Evolutionary conservation across 2,113 vertebrate species (phyloP), one percentile per base, ranked within the genome.

Genomic region (Turdus rufiventris): DNA sequence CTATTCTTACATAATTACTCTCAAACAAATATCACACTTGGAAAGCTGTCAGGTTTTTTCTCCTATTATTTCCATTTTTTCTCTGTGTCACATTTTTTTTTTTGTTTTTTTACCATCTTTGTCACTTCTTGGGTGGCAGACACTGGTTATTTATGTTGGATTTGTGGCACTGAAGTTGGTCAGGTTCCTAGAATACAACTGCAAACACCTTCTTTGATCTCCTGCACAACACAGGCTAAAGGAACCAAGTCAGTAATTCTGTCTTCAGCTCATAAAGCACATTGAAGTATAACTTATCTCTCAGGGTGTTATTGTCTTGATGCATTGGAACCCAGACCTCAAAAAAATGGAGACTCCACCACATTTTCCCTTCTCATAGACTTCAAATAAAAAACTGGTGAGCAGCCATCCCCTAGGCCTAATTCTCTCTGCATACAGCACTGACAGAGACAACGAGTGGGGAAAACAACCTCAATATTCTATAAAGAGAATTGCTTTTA

Each of bases 231-330:
- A 17, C 48, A 75, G 48, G n/a, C 80, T 77, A 48, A 58, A 89
- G 86, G 94, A 89, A 80, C 53, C 36, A 74, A 92, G 83, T 70
- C 83, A 93, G 36, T 93, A 89, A 93, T 87, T 89, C 94, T 92
- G 79, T 95, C 91, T 81, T 83, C 92, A 91, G 89, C 70, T 94
- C 92, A 65, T 93, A 95, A 94, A 94, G 31, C 36, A 25, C n/a
- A n/a, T 94, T 92, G 83, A 96, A 91, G 76, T 43, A 88, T 48
- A 57, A 65, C 74, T 56, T 93, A 34, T 88, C 95, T 95, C 94
- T 95, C 68, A 87, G 96, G 84, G 80, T 40, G 25, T 84, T 92
- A 92, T 92, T 94, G 88, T 93, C 92, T 53, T 53, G 56, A 28
- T 75, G 57, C 89, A 71, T 9, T 94, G 80, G 85, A 94, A 67